Evolutionary conservation across 2,888 invertebrate genomes (phyloP).

Genomic region (Campaea margaritaria): DNA sequence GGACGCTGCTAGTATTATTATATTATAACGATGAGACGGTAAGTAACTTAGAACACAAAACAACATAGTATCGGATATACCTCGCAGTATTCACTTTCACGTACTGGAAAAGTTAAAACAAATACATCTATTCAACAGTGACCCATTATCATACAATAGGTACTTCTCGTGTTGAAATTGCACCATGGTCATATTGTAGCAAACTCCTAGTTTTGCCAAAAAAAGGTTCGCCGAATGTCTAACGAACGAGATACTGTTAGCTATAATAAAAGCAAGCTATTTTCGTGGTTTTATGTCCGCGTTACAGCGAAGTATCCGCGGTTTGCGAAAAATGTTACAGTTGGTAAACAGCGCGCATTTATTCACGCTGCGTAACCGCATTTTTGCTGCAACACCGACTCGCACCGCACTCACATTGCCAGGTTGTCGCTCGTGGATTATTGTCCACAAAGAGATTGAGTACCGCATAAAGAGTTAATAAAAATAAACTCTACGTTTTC

Average conservation of each 20-base stretch:
- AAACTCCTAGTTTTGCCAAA: neutral
- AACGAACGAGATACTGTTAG: neutral
- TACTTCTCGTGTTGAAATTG: neutral
- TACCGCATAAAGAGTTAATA: neutral
- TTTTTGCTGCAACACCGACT: slow-evolving; percentile 6
- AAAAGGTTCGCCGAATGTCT: neutral
- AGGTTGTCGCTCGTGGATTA: neutral
- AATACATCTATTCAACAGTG: no score
- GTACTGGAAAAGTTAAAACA: no score
- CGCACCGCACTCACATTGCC: neutral
- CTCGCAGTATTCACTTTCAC: no score
- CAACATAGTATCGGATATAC: no score
- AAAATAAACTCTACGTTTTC: neutral
- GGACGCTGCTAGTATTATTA: no score
- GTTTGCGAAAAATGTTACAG: slow-evolving; percentile 8
- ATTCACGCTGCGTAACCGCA: slow-evolving; percentile 1
- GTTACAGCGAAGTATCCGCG: slow-evolving; percentile 1
- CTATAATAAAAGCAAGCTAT: neutral
- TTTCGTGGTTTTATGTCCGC: neutral
- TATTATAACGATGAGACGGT: no score
- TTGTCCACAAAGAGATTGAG: neutral
- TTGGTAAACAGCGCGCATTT: slow-evolving; percentile 1
- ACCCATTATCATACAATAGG: neutral
- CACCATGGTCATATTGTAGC: neutral
- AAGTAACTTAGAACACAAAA: no score